Percentiles rank a stretch among this genome's conserved stretches.
Evolutionary conservation across 2,797 vertebrate genomes (phyloP).

Genomic region (Phalloptychus januarius): DNA sequence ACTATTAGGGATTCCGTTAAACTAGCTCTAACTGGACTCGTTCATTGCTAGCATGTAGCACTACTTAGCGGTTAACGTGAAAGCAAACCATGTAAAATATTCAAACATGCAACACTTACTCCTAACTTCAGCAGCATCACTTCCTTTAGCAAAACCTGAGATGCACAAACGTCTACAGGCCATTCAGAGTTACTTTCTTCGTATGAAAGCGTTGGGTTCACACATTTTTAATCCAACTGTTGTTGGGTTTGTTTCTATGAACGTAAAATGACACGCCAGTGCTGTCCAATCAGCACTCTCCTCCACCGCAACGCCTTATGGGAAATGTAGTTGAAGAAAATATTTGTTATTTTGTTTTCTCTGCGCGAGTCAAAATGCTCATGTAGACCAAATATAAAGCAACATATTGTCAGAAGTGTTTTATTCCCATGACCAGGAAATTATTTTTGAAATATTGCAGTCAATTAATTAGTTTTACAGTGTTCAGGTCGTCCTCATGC

Average conservation of each 20-base stretch:
- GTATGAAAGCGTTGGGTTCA: slow-evolving; percentile 13
- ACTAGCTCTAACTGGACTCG: slow-evolving; percentile 12
- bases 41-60: slow-evolving; percentile 35
- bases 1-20: neutral
- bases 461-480: neutral
- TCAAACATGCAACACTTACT: slow-evolving; percentile 3
- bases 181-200: slow-evolving; percentile 14
- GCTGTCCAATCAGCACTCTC: slow-evolving; percentile 64
- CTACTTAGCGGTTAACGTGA: neutral
- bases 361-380: neutral
- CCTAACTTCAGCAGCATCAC: neutral
- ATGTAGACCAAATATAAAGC: neutral
- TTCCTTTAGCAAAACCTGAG: neutral
- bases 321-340: slow-evolving; percentile 66
- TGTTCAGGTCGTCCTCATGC: too few species aligned
- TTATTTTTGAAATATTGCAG: neutral
- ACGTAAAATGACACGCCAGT: slow-evolving; percentile 1
- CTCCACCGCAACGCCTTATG: slow-evolving; percentile 29
- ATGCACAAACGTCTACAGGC: neutral
- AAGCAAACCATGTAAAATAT: slow-evolving; percentile 1
- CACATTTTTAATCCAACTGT: slow-evolving; percentile 20
- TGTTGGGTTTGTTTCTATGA: slow-evolving; percentile 55
- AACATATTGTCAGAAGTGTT: neutral
- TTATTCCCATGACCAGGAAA: fast-evolving
- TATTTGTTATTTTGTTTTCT: fast-evolving